Evolutionary conservation across 2,888 invertebrate genomes (phyloP), one percentile per base, ranked within the genome.

Genomic region (Lydus trimaculatus): DNA sequence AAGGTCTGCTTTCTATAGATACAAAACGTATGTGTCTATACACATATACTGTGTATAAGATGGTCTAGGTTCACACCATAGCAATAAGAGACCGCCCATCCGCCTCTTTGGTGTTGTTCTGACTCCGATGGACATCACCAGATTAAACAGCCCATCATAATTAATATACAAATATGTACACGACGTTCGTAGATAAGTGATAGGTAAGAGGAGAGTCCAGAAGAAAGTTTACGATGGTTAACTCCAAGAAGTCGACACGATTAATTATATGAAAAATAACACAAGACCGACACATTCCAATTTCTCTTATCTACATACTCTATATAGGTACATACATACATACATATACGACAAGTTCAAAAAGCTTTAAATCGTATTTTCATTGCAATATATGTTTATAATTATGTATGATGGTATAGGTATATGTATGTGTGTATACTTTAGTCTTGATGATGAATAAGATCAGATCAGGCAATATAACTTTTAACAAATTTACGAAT

Each of bases 71-170:
- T 76, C 74, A 76, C 75, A 76, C 75, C 76, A 74, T 70, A 66
- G 61, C 52, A 52, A 23, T 52, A 23, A 20, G 23, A 28, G 56
- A 71, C 72, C 78, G 76, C 78, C 78, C 76, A 78, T 76, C 71
- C 65, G 71, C 70, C 71, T 70, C 52, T 58, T 61, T 11, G 58
- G 20, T 64, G 64, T 64, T 66, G 66, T 65, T 70, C 63, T 69
- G 60, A 64, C 66, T 61, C 66, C 67, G 74, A 73, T 72, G 70
- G 71, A 74, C 68, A 67, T 64, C 56, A 69, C 69, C 69, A 74
- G 74, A 76, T 76, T 73, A 74, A 77, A 75, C 73, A 73, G 69
- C 73, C 74, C 72, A 70, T 75, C 75, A 72, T 75, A 71, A 74
- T 76, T 75, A 76, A 74, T 74, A 74, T 66, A 74, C 72, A 74